Base-by-base conservation (phyloP, 2,888 invertebrate genomes). In the Peribatodes rhomboidaria region DNA sequence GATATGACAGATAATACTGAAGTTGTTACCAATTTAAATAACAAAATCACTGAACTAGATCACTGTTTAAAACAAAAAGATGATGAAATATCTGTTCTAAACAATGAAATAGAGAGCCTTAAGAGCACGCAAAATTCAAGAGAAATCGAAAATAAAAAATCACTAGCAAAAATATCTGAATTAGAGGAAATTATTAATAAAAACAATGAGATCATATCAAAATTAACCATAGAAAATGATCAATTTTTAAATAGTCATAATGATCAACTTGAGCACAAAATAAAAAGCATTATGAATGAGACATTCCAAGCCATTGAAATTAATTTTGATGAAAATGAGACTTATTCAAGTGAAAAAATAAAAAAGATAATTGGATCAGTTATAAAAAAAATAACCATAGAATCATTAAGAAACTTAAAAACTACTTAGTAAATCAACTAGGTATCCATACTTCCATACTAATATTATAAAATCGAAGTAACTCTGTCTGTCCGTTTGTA, bases 231-330 rank as follows among this genome's bases (percentile, higher is more conserved):
- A 31, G 33, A 62, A 44, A 75, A 73, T 54, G 71, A 55, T 41
- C 37, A 54, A 54, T 1, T 47, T 9, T 2, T 57, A 55, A 68
- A 35, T 57, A 65, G 22, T 71, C 55, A 73, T 60, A 69, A 65
- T 57, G 74, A 77, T 57, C 72, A 78, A 68, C 57, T 79, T 56
- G 75, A 75, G 65, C 78, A 71, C 42, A 84, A 78, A 74, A 67
- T 88, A 9, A 92, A 92, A 79, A 75, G 73, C 68, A 82, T 92
- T 53, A 92, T 92, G 89, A 92, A 92, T 82, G 80, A 86, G 63
- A 88, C 88, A 76, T 92, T 83, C 71, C 88, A 83, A 76, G 79
- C 84, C 11, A 80, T 92, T 69, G 82, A 86, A 59, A 66, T 69
- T 22, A 86, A 87, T 74, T 90, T 92, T 75, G 80, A 86, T 56